A percentile compares a stretch with the other conserved stretches of the same genome.
Conservation (phyloP, 2,113 vertebrate species). For the Helogale parvula region DNA sequence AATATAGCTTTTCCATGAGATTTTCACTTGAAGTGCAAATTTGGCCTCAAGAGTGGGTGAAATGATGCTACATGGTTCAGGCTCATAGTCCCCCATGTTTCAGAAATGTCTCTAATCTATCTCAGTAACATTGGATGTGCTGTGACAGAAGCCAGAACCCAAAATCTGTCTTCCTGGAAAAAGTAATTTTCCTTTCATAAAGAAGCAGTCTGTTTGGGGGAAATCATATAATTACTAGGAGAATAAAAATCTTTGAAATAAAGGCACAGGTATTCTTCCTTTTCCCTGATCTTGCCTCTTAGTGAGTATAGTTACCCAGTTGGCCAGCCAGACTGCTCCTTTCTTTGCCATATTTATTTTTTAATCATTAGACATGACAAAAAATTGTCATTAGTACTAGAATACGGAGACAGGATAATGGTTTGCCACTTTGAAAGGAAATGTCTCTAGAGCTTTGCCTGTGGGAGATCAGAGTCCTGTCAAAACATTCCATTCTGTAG, state of each 20-base stretch:
- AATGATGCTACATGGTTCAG: background rate
- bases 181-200: conserved; percentile 42
- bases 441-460: conserved; percentile 60
- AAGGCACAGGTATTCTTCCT: background rate
- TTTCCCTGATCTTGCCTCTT: conserved; percentile 12
- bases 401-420: conserved; percentile 75
- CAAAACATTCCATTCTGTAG: conserved; percentile 64
- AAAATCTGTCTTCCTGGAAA: background rate
- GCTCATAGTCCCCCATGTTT: background rate
- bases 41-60: background rate
- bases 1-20: background rate
- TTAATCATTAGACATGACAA: conserved; percentile 71
- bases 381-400: conserved; percentile 76
- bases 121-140: background rate
- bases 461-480: conserved; percentile 59
- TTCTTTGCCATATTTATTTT: conserved; percentile 71
- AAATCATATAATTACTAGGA: background rate
- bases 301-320: background rate
- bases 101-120: background rate
- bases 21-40: background rate
- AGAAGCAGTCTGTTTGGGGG: background rate
- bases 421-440: conserved; percentile 71
- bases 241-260: conserved; percentile 42
- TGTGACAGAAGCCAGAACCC: background rate
- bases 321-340: background rate